phyloP scores from a whole-genome alignment of 2,113 vertebrate species.

The Oceanites oceanicus region DNA sequence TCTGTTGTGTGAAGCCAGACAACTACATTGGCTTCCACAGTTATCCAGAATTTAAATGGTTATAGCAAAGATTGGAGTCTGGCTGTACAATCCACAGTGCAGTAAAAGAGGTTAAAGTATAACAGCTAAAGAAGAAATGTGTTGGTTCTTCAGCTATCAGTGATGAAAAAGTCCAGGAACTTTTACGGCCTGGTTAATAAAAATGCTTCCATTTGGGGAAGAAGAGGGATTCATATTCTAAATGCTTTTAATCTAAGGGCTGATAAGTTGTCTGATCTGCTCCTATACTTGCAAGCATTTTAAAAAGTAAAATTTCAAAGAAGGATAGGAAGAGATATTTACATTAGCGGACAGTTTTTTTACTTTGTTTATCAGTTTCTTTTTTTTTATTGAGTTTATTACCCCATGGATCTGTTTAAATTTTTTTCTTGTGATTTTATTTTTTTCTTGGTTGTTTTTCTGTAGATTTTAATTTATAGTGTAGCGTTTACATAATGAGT shows the following conservation, averaged over 20 bases:
- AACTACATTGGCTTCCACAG: neutral
- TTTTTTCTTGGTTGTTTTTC: neutral
- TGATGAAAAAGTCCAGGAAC: neutral
- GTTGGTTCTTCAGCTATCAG: neutral
- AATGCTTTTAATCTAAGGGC: neutral
- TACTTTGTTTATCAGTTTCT: neutral
- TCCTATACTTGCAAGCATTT: neutral
- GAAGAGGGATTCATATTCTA: neutral
- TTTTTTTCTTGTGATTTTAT: neutral
- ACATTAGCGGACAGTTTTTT: neutral
- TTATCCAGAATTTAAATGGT: neutral
- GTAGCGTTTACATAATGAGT: constrained; percentile 26
- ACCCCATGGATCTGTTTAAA: neutral
- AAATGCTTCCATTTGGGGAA: neutral
- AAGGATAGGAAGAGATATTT: neutral
- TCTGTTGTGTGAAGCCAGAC: neutral
- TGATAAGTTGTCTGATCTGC: neutral
- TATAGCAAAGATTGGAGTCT: neutral
- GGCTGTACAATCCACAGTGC: neutral
- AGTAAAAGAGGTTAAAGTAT: neutral
- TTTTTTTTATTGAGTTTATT: neutral
- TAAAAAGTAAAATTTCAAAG: neutral
- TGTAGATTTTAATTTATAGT: constrained; percentile 18
- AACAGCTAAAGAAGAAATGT: neutral
- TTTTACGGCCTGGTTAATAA: neutral